phyloP scores from a whole-genome alignment of 2,113 vertebrate species.

The Oplegnathus fasciatus region DNA sequence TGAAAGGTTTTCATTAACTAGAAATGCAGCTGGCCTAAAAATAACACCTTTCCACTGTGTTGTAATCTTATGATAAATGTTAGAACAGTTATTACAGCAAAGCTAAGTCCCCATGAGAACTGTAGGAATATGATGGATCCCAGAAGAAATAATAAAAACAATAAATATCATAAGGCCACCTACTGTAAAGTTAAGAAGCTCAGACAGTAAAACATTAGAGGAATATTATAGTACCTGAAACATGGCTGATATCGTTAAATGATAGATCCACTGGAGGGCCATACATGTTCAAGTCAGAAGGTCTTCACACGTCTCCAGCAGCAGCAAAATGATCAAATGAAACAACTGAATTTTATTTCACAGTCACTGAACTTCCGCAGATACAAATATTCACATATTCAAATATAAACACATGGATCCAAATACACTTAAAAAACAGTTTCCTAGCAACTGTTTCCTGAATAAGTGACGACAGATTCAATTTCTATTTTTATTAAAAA shows the following conservation, averaged over 20 bases:
- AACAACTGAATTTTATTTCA: background rate
- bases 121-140: background rate
- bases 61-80: background rate
- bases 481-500: background rate
- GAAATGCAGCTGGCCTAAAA: background rate
- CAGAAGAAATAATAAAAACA: too few relatives aligned
- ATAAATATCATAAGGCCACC: background rate
- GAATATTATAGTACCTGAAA: slow-evolving; percentile 27
- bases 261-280: slow-evolving; percentile 57
- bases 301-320: background rate
- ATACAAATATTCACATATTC: too few relatives aligned
- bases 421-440: background rate
- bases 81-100: background rate
- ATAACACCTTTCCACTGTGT: background rate
- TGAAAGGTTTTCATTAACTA: background rate
- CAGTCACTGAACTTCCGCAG: background rate
- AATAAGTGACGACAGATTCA: background rate
- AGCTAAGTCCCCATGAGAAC: background rate
- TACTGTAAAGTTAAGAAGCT: background rate
- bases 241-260: slow-evolving; percentile 17
- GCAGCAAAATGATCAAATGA: background rate
- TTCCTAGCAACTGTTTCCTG: slow-evolving; percentile 12
- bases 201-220: background rate
- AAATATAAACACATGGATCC: background rate
- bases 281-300: slow-evolving; percentile 23